These are phyloP conservation scores for Stichopus chloronotus DNA, from an alignment of 35 echinoderm and acorn worm genomes.

Conservation along the genomic window DNA sequence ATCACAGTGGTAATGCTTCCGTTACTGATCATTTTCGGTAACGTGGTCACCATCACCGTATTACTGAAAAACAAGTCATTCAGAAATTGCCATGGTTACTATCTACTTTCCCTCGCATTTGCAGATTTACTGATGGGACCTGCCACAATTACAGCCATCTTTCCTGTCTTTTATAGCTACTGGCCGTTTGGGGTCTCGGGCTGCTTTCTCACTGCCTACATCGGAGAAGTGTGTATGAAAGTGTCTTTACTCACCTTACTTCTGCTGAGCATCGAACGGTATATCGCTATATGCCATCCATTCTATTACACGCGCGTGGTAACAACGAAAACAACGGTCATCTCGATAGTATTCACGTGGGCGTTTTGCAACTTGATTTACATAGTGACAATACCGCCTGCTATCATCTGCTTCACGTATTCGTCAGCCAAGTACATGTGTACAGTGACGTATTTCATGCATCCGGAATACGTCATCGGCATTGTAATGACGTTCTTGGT, in stretches of 20 bases:
- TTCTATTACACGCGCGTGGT: slow-evolving; percentile 43
- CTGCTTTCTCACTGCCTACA: slow-evolving; percentile 36
- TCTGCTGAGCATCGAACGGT: slow-evolving; percentile 33
- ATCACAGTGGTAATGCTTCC: not conserved
- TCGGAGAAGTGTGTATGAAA: slow-evolving; percentile 50
- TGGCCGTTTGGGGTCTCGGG: slow-evolving; percentile 25
- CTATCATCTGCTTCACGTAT: slow-evolving; percentile 36
- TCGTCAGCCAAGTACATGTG: slow-evolving; percentile 11
- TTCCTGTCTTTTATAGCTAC: slow-evolving; percentile 29
- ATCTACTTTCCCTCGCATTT: slow-evolving; percentile 29
- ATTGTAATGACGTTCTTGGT: slow-evolving; percentile 35
- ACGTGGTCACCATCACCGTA: slow-evolving; percentile 37
- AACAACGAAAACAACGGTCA: not conserved
- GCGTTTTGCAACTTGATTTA: slow-evolving; percentile 46
- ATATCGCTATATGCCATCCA: slow-evolving; percentile 50
- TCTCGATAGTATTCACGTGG: not conserved
- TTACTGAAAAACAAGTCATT: slow-evolving; percentile 31
- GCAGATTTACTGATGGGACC: slow-evolving; percentile 56
- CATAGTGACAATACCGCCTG: slow-evolving; percentile 37
- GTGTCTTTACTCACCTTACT: slow-evolving; percentile 39
- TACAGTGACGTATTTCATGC: slow-evolving; percentile 58
- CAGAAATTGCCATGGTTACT: slow-evolving; percentile 54
- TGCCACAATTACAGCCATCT: slow-evolving; percentile 18
- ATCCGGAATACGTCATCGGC: slow-evolving; percentile 52
- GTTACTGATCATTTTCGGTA: slow-evolving; percentile 42